A percentile compares a stretch with the other conserved stretches of the same genome.
Conservation (phyloP, 2,888 invertebrate species). For the Craniophora ligustri region DNA sequence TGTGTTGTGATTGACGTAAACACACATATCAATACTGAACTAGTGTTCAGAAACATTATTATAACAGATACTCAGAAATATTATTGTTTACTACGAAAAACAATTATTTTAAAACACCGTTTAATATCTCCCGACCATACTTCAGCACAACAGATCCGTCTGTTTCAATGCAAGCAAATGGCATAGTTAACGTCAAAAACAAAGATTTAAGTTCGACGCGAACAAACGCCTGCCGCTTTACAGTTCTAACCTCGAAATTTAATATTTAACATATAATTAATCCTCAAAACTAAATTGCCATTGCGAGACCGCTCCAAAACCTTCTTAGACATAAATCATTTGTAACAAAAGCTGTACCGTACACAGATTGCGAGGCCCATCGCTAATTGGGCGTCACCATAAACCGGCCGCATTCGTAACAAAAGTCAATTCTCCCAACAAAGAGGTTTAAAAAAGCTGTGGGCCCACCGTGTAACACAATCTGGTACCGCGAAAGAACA, state of each 20-base stretch:
- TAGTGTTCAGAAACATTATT: slow-evolving; percentile 6
- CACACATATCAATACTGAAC: slow-evolving; percentile 46
- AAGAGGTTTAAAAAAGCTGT: slow-evolving; percentile 66
- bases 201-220: slow-evolving; percentile 41
- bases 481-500: slow-evolving; percentile 82
- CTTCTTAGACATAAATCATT: slow-evolving; percentile 78
- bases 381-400: slow-evolving; percentile 75
- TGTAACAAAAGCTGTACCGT: slow-evolving; percentile 78
- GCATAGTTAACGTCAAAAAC: slow-evolving; percentile 45
- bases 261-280: slow-evolving; percentile 62
- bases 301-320: slow-evolving; percentile 52
- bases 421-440: slow-evolving; percentile 69
- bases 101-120: slow-evolving; percentile 34
- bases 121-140: slow-evolving; percentile 14
- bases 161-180: slow-evolving; percentile 38
- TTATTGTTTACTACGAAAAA: slow-evolving; percentile 28
- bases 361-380: slow-evolving; percentile 63
- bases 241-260: slow-evolving; percentile 59
- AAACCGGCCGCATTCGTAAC: slow-evolving; percentile 61
- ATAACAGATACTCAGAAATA: slow-evolving; percentile 41
- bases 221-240: slow-evolving; percentile 50
- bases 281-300: slow-evolving; percentile 60
- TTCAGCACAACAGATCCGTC: slow-evolving; percentile 28
- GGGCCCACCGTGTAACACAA: slow-evolving; percentile 75
- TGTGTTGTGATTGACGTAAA: slow-evolving; percentile 48